phyloP scores from a whole-genome alignment of 1,140 invertebrate genomes.

The Drosophila oshimai region DNA sequence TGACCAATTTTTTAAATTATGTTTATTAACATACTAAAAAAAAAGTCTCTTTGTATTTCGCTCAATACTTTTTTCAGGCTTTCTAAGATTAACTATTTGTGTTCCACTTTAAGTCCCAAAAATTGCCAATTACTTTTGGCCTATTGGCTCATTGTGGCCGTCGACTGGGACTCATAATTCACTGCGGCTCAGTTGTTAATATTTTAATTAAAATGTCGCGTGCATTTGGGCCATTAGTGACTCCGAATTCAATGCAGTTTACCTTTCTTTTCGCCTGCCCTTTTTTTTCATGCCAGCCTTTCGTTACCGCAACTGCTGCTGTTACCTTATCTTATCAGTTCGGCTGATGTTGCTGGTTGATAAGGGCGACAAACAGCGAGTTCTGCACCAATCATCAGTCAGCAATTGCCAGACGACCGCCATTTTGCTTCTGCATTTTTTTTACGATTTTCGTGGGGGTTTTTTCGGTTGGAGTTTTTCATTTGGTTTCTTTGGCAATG shows the following conservation, averaged over 20 bases:
- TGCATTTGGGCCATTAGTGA: constrained; percentile 26
- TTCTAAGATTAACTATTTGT: not conserved
- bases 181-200: constrained; percentile 24
- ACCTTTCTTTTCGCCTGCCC: not conserved
- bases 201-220: constrained; percentile 75
- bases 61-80: no score
- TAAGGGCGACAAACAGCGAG: constrained; percentile 24
- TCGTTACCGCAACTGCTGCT: not conserved
- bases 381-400: constrained; percentile 50
- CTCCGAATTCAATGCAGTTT: not conserved
- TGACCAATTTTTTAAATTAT: no score
- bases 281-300: not conserved
- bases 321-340: constrained; percentile 57
- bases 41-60: no score
- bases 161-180: not conserved
- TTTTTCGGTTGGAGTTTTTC: constrained; percentile 2
- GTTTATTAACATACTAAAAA: no score
- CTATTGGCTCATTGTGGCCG: constrained; percentile 6
- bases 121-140: constrained; percentile 35
- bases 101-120: not conserved
- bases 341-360: constrained; percentile 40
- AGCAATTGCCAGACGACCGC: constrained; percentile 27
- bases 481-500: not conserved
- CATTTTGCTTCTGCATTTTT: constrained; percentile 55
- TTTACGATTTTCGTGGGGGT: constrained; percentile 9